phyloP scores from a whole-genome alignment of 1,140 invertebrate genomes.

The Vanessa atalanta region DNA sequence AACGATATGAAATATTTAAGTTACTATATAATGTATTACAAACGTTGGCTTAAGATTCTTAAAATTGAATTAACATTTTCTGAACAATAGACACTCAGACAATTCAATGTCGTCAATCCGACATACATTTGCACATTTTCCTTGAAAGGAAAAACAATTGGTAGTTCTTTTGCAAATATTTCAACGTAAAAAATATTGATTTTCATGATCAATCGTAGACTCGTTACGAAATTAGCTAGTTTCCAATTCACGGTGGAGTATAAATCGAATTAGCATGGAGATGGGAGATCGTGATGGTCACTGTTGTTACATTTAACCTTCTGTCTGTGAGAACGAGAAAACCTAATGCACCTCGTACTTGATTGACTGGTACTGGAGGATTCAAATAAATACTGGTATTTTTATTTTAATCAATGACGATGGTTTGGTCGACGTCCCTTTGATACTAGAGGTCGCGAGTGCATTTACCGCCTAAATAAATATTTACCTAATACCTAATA shows the following conservation, averaged over 20 bases:
- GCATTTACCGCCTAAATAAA: too few relatives aligned
- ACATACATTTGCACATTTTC: neutral
- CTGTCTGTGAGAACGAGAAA: slow-evolving; percentile 5
- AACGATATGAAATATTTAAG: too few relatives aligned
- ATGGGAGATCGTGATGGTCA: slow-evolving; percentile 55
- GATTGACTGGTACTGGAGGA: neutral
- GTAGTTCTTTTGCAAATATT: neutral
- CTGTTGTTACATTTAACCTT: slow-evolving; percentile 23
- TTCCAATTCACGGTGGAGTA: slow-evolving; percentile 50
- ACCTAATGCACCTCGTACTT: neutral
- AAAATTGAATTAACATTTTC: neutral
- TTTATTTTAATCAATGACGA: neutral
- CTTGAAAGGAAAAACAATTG: slow-evolving; percentile 2
- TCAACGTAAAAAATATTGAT: neutral
- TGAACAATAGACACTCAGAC: slow-evolving; percentile 1
- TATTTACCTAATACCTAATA: too few relatives aligned
- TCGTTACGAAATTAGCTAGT: slow-evolving; percentile 40
- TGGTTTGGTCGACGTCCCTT: too few relatives aligned
- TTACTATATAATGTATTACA: too few relatives aligned
- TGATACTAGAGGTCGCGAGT: too few relatives aligned
- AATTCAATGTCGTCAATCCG: neutral
- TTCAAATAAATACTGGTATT: neutral
- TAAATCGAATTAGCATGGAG: slow-evolving; percentile 56
- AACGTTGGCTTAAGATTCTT: too few relatives aligned
- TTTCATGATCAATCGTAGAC: slow-evolving; percentile 12